Evolutionary conservation across 2,797 vertebrate species (phyloP).

Genomic region (Danio aesculapii): DNA sequence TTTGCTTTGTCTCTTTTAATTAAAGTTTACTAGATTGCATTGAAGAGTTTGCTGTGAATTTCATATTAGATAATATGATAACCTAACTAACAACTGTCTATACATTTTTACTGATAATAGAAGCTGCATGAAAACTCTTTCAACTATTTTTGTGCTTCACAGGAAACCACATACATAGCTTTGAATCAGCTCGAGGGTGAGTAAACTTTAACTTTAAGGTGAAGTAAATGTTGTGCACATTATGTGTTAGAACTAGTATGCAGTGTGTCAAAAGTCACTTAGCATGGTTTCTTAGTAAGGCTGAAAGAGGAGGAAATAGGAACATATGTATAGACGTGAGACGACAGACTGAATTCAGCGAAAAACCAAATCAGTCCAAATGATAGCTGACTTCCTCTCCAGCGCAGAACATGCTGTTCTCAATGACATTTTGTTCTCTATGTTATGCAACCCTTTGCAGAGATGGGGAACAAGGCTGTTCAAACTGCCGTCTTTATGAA

Average conservation of each 20-base stretch:
- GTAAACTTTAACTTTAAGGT: conserved; percentile 1
- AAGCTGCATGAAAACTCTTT: not conserved
- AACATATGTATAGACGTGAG: conserved; percentile 39
- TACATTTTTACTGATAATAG: too few relatives aligned
- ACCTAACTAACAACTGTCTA: too few relatives aligned
- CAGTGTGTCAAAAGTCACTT: conserved; percentile 48
- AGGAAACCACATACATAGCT: not conserved
- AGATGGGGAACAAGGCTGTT: conserved; percentile 34
- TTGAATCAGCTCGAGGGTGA: not conserved
- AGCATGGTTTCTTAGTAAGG: conserved; percentile 25
- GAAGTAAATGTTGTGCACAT: not conserved
- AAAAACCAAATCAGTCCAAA: conserved; percentile 80
- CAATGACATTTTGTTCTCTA: conserved; percentile 53
- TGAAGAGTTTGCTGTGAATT: not conserved
- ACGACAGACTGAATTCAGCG: conserved; percentile 50
- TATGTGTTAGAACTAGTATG: not conserved
- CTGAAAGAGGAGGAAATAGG: conserved; percentile 51
- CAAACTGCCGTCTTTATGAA: not conserved
- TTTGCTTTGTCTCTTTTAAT: conserved; percentile 21
- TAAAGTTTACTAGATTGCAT: not conserved
- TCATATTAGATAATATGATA: too few relatives aligned
- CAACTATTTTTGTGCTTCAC: not conserved
- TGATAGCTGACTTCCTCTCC: conserved; percentile 81
- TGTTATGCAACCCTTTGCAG: conserved; percentile 65
- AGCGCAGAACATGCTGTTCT: conserved; percentile 75